Evolutionary conservation across 1,140 invertebrate genomes (phyloP), one percentile per base, ranked within the genome.

Genomic region (Papilio polytes): DNA sequence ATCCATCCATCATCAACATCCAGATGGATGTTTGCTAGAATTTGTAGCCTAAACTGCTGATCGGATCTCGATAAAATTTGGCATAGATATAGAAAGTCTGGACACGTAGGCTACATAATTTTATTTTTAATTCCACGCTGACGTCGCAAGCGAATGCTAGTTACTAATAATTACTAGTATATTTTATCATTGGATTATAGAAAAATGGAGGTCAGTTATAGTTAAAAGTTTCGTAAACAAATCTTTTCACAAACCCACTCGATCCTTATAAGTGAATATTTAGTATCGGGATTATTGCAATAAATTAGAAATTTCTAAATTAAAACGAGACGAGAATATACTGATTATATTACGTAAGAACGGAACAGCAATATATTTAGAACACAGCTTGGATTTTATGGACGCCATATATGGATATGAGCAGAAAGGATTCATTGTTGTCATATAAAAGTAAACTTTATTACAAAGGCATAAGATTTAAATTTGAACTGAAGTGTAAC

Each of bases 301-400:
- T 74, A 77, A 76, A 80, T 76, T 82, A 63, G 59, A 46, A 80
- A 77, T 82, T 82, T 70, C 79, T 26, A 72, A 78, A 48, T 77
- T 20, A 18, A 80, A 70, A 41, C 22, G 59, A 73, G 73, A 73
- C 31, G 66, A 63, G 80, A 26, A 72, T 26, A 80, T 74, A 83
- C 12, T 15, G 44, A 78, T 77, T 74, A 3, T 31, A 79, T 66
- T 3, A 74, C 15, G 81, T 81, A 74, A 83, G 85, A 87, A 66
- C 56, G 79, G 83, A 84, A 86, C n/a, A 70, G 26, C 46, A 80
- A 83, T 78, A 84, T 78, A 72, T 82, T 83, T 85, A 86, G 74
- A 85, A 86, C 76, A 48, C 87, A 87, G 84, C 84, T 82, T 88
- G 85, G 87, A 88, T 91, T 88, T 90, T 83, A 88, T 87, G 73